Evolutionary conservation across 2,113 vertebrate genomes (phyloP).

Genomic region (Halichoerus grypus): DNA sequence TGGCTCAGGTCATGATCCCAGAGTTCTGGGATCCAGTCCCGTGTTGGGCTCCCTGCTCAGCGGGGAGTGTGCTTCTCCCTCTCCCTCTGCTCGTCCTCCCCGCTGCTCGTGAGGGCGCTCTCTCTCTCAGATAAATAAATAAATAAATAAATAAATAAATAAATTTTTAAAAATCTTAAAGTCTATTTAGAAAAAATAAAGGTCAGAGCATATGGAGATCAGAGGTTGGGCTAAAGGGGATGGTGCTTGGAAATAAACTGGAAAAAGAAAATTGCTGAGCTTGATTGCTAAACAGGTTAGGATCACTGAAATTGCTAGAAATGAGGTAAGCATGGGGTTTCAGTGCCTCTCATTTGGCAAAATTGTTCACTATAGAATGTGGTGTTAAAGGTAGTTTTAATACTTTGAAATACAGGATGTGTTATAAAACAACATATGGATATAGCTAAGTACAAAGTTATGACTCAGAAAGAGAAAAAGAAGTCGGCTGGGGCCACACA

Average conservation of each 20-base stretch:
- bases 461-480: neutral
- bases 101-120: no score
- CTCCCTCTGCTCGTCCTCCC: neutral
- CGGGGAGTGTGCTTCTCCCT: neutral
- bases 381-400: neutral
- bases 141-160: no score
- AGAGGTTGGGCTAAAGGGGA: neutral
- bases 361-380: slow-evolving; percentile 9
- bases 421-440: neutral
- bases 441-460: slow-evolving; percentile 7
- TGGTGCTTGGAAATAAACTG: neutral
- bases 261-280: neutral
- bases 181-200: neutral
- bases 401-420: slow-evolving; percentile 26
- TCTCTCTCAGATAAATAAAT: no score
- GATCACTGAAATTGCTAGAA: neutral
- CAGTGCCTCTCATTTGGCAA: neutral
- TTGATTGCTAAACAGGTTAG: neutral
- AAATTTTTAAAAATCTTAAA: no score
- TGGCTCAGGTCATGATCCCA: neutral
- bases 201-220: neutral
- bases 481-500: neutral
- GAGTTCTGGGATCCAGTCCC: neutral
- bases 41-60: neutral
- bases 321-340: neutral